Conservation (phyloP, 2,888 invertebrate species). For the Zelleria hepariella region DNA sequence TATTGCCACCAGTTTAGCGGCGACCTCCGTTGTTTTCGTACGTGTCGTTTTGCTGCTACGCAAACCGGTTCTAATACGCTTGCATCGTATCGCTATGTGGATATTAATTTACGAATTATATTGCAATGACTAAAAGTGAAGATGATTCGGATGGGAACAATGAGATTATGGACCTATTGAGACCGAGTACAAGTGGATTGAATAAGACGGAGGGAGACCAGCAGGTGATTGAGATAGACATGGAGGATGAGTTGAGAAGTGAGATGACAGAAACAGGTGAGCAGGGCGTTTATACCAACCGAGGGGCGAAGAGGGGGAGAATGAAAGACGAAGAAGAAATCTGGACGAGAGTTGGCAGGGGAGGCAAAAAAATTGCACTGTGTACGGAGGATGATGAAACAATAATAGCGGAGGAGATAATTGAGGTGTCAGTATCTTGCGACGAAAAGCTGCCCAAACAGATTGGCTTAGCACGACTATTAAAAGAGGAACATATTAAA, state of each 20-base stretch:
- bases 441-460: conserved; percentile 8
- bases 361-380: neutral
- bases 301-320: neutral
- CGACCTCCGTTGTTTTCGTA: too few species aligned
- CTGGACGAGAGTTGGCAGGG: neutral
- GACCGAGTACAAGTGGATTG: too few species aligned
- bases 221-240: too few species aligned
- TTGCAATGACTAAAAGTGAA: too few species aligned
- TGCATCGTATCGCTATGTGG: too few species aligned
- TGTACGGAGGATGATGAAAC: neutral
- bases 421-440: neutral
- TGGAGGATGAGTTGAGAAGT: neutral
- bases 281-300: neutral
- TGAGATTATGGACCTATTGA: too few species aligned
- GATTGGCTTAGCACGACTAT: conserved; percentile 4
- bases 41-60: too few species aligned
- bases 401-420: neutral
- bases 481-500: conserved; percentile 1
- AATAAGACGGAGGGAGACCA: too few species aligned
- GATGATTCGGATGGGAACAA: too few species aligned
- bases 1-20: too few species aligned
- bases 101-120: too few species aligned
- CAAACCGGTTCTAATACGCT: too few species aligned
- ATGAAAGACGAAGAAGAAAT: neutral
- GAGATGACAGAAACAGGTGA: neutral